A percentile compares a stretch with the other conserved stretches of the same genome.
These are phyloP conservation scores for Anas acuta DNA, from an alignment of 2,797 vertebrate species.

Conservation along the genomic window DNA sequence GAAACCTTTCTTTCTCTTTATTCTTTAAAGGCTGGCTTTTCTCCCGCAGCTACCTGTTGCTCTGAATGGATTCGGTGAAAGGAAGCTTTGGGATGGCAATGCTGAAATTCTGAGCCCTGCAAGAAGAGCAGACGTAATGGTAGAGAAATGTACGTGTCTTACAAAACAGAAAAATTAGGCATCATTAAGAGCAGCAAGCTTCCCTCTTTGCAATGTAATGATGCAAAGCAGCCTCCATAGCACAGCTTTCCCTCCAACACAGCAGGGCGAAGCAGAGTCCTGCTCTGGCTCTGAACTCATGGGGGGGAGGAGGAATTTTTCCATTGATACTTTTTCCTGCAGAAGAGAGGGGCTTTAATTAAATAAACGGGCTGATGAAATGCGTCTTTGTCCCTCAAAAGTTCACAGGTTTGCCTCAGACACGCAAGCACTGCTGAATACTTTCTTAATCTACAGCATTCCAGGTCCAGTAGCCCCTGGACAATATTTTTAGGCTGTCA, in stretches of 20 bases:
- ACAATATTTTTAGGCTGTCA: not conserved
- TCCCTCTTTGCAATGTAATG: not conserved
- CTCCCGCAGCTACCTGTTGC: not conserved
- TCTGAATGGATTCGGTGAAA: not conserved
- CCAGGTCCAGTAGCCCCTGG: not conserved
- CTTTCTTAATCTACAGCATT: not conserved
- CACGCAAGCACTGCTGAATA: fast-evolving
- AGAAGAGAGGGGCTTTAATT: not conserved
- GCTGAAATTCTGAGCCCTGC: not conserved
- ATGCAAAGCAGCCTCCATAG: not conserved
- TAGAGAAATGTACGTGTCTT: not conserved
- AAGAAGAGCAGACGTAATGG: not conserved
- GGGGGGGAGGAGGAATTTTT: not conserved
- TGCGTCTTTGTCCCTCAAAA: not conserved
- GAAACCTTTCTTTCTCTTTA: not conserved
- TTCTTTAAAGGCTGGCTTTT: not conserved
- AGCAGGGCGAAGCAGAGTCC: not conserved
- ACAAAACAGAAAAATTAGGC: not conserved
- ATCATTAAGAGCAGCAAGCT: fast-evolving
- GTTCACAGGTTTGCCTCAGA: not conserved
- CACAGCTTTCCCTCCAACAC: not conserved
- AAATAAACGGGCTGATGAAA: not conserved
- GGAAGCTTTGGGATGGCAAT: not conserved
- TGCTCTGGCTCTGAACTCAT: not conserved
- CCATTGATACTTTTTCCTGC: fast-evolving